Conservation (phyloP, 2,797 vertebrate species). For the Chelon labrosus region DNA sequence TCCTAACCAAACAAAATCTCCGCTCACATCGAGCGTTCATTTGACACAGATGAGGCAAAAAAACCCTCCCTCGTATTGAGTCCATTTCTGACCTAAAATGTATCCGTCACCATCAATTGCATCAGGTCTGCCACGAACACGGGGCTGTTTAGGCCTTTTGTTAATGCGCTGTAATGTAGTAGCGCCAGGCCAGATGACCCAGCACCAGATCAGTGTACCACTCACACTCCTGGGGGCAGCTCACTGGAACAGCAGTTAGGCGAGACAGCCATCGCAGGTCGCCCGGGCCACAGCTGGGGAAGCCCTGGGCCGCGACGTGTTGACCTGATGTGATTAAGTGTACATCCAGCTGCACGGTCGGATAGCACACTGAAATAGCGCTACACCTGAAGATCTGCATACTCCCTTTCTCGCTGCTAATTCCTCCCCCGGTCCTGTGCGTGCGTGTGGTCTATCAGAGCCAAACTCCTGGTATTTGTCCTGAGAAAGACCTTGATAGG, state of each 20-base stretch:
- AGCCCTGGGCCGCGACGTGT: slow-evolving; percentile 57
- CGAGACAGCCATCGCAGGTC: slow-evolving; percentile 68
- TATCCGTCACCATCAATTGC: slow-evolving; percentile 47
- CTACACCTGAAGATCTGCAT: slow-evolving; percentile 59
- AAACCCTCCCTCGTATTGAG: slow-evolving; percentile 26
- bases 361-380: slow-evolving; percentile 58
- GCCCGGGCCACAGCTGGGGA: slow-evolving; percentile 76
- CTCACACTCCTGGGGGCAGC: slow-evolving; percentile 69
- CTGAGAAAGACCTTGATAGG: slow-evolving; percentile 95
- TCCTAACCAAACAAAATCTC: no score
- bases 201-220: slow-evolving; percentile 74
- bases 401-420: slow-evolving; percentile 13
- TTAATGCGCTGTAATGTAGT: slow-evolving; percentile 58
- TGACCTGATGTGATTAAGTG: slow-evolving; percentile 73
- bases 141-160: slow-evolving; percentile 45
- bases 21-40: no score
- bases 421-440: slow-evolving; percentile 55
- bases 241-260: slow-evolving; percentile 72
- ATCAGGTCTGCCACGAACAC: slow-evolving; percentile 47
- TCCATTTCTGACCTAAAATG: slow-evolving; percentile 43
- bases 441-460: slow-evolving; percentile 72
- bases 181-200: slow-evolving; percentile 70
- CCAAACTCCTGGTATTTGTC: slow-evolving; percentile 91
- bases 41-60: not conserved
- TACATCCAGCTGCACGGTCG: slow-evolving; percentile 68